Conservation (phyloP, 1,140 invertebrate genomes). For the Cylas formicarius region DNA sequence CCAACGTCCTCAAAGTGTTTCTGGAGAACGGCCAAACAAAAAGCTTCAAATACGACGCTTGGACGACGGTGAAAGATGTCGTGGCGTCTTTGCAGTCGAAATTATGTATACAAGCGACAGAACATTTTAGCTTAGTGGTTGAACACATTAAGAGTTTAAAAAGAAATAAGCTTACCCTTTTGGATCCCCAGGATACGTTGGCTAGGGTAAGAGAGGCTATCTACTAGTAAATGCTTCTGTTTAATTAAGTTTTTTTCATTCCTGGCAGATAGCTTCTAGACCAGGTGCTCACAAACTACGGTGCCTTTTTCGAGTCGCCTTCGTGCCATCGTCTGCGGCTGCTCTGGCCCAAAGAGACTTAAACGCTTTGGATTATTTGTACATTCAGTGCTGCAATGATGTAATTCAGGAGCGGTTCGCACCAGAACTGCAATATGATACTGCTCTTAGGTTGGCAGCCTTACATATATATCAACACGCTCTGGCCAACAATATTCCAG, state of each 20-base stretch:
- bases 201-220: slow-evolving; percentile 66
- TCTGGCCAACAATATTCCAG: slow-evolving; percentile 64
- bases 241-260: slow-evolving; percentile 27
- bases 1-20: slow-evolving; percentile 88
- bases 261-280: slow-evolving; percentile 80
- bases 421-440: slow-evolving; percentile 82
- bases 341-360: slow-evolving; percentile 75
- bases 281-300: slow-evolving; percentile 82
- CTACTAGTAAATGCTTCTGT: not conserved
- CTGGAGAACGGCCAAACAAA: slow-evolving; percentile 93
- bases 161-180: slow-evolving; percentile 73
- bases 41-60: slow-evolving; percentile 91
- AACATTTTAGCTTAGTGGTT: slow-evolving; percentile 82
- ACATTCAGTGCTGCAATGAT: slow-evolving; percentile 87
- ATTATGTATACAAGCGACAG: slow-evolving; percentile 67
- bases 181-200: slow-evolving; percentile 76
- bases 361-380: slow-evolving; percentile 83
- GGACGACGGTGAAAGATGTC: slow-evolving; percentile 83
- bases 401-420: slow-evolving; percentile 85
- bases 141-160: slow-evolving; percentile 83
- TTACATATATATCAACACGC: slow-evolving; percentile 87
- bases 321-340: slow-evolving; percentile 77
- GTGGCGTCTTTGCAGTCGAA: slow-evolving; percentile 78
- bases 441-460: slow-evolving; percentile 74
- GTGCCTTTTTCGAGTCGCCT: slow-evolving; percentile 81